Evolutionary conservation across 2,113 vertebrate species (phyloP), one percentile per base, ranked within the genome.

Genomic region (Colius striatus): DNA sequence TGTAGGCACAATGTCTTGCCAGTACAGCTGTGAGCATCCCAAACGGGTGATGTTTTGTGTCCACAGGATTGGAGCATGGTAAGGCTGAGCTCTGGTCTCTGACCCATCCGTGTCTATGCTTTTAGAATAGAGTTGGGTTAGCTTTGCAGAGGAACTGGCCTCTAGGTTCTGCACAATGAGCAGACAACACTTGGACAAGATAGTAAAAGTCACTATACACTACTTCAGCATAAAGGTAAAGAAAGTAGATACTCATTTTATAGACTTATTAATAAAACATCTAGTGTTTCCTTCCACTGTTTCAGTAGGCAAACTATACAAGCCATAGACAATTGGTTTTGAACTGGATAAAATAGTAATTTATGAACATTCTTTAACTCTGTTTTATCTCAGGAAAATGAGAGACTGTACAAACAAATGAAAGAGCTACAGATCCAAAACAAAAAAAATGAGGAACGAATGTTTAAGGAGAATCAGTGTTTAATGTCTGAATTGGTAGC

Each of bases 401-500:
- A 99, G 98, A 98, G 95, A 89, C 96, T 99, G 15, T 99, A 98
- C 96, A 96, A 97, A 68, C 98, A 99, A 97, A 97, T 99, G 87
- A 99, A 99, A 97, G 97, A 98, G 29, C 98, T 99, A 74, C 98
- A 99, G 95, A 96, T 97, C 22, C 92, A 98, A 95, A 99, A 97
- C 89, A 99, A 98, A 95, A 98, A 97, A 95, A 99, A 98, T 0
- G 98, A 99, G 83, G 99, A 99, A 51, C 97, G n/a, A 91, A 99
- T 99, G 99, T 99, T 99, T 92, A 97, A 97, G 72, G 99, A 99
- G 94, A 99, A 99, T 97, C 98, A 99, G 77, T 95, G 91, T 84
- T 98, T 99, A 95, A 98, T 97, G 77, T 97, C 96, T 41, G 98
- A 99, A 93, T 96, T 99, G 84, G 79, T 89, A 27, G 90, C 96